Evolutionary conservation across 1,140 invertebrate genomes (phyloP).

Genomic region (Diuraphis noxia): DNA sequence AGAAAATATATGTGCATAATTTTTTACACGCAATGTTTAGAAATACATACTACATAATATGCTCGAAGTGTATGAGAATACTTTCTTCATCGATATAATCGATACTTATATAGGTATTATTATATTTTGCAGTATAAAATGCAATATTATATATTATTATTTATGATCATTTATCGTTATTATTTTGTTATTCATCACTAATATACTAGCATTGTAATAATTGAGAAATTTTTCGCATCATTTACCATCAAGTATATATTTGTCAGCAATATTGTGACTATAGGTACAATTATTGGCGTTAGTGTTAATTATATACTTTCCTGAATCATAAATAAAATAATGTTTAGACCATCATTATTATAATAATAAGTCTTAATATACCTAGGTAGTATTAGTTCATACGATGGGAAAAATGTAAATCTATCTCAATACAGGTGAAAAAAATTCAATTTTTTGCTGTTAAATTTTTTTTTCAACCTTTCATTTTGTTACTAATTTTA

Average conservation of each 20-base stretch:
- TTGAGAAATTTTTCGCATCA: background rate
- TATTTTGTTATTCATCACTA: background rate
- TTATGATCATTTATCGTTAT: background rate
- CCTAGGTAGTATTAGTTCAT: background rate
- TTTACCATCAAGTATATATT: background rate
- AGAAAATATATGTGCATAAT: background rate
- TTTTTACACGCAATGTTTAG: background rate
- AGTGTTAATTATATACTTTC: background rate
- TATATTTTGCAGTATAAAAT: background rate
- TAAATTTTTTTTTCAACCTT: background rate
- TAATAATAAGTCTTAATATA: background rate
- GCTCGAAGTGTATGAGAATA: background rate
- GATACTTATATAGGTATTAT: background rate
- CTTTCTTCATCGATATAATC: background rate
- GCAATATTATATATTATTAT: background rate
- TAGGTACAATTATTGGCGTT: background rate
- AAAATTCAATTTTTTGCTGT: too few relatives aligned
- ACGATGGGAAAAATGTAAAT: background rate
- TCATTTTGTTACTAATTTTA: background rate
- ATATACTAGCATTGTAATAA: background rate
- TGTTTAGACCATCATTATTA: background rate
- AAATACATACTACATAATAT: background rate
- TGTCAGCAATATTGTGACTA: background rate
- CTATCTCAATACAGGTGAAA: too few relatives aligned
- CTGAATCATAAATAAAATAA: background rate